phyloP scores from a whole-genome alignment of 2,888 invertebrate species.

The Pristionchus fissidentatus region DNA sequence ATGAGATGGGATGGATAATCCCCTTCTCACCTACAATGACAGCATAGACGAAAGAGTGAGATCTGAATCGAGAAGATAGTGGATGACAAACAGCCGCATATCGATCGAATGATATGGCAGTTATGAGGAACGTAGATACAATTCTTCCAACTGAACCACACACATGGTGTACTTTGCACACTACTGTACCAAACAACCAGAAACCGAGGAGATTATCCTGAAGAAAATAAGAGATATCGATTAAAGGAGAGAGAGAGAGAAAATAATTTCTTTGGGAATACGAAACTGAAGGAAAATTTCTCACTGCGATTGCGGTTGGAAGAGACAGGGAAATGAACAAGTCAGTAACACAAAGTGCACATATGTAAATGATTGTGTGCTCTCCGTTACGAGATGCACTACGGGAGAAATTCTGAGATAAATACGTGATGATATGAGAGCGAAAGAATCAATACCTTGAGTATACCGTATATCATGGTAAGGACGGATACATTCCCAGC shows the following conservation, averaged over 20 bases:
- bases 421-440: background rate
- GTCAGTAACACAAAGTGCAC: slow-evolving; percentile 71
- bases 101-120: slow-evolving; percentile 73
- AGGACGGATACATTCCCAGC: slow-evolving; percentile 72
- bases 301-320: slow-evolving; percentile 72
- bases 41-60: slow-evolving; percentile 66
- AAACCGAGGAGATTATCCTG: slow-evolving; percentile 73
- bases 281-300: background rate
- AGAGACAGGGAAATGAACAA: slow-evolving; percentile 72
- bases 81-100: slow-evolving; percentile 73
- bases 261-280: too few species aligned
- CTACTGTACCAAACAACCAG: slow-evolving; percentile 73
- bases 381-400: slow-evolving; percentile 54
- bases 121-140: slow-evolving; percentile 72
- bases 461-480: slow-evolving; percentile 69
- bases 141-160: slow-evolving; percentile 72
- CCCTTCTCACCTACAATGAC: slow-evolving; percentile 60
- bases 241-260: background rate
- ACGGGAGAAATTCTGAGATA: background rate
- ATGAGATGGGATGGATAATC: background rate
- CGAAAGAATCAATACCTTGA: slow-evolving; percentile 56
- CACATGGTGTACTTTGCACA: slow-evolving; percentile 72
- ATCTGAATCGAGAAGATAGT: slow-evolving; percentile 64
- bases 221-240: background rate
- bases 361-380: slow-evolving; percentile 72